Base-by-base conservation (phyloP, 1,140 invertebrate genomes). In the Zaprionus tsacasi region DNA sequence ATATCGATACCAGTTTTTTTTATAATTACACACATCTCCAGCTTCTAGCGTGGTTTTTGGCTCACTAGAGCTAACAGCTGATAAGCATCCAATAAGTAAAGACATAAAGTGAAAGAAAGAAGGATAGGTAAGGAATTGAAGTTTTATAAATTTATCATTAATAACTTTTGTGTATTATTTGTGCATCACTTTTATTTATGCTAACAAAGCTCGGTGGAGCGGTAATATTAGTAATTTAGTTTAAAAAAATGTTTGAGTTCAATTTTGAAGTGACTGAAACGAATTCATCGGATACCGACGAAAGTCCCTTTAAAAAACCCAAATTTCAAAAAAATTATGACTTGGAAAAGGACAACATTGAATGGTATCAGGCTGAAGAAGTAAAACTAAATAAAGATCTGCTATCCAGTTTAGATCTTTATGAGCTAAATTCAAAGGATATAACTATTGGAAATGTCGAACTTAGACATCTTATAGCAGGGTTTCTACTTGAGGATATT, bases 231-330 rank as follows among this genome's bases (percentile, higher is more conserved):
- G 76, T 67, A 58, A 11, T 17, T 61, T n/a, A 21, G n/a, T 54
- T 56, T 10, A 3, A 27, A 71, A 68, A 68, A 57, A 94, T 94
- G 93, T 91, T 92, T 45, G 91, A 93, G 63, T 94, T 94, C 79
- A 93, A 93, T 73, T 94, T 94, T 76, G 92, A 93, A 70, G 94
- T 94, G 71, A 64, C 72, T 35, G 77, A 90, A 56, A 80, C 79
- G 13, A 91, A 91, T 52, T 69, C 78, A 38, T 81, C 73, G 35
- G 77, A 83, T 3, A 48, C 54, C 17, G 30, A 66, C 30, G 69
- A 86, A 33, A 76, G 52, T 45, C 52, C 68, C 0, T 80, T 89
- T 64, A 71, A 67, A 50, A 57, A 66, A 11, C 25, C 58, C 6
- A 59, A 76, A 45, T 6, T 15, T 25, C 15, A 36, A 0, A 12